phyloP scores from a whole-genome alignment of 2,888 invertebrate genomes.

The Autographa gamma region DNA sequence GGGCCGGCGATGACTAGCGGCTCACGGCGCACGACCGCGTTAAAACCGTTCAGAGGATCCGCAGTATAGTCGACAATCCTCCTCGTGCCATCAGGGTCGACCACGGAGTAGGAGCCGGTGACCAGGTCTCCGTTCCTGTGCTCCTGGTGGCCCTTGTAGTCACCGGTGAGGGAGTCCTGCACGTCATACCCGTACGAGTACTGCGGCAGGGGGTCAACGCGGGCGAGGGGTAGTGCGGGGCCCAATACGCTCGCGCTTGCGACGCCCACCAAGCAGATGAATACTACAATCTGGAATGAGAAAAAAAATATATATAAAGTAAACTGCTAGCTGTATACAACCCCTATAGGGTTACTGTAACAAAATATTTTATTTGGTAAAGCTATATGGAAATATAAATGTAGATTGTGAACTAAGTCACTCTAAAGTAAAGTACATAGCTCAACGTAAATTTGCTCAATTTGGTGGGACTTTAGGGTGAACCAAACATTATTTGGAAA shows the following conservation, averaged over 20 bases:
- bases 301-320: constrained; percentile 3
- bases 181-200: constrained; percentile 90
- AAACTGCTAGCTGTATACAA: too few relatives aligned
- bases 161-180: constrained; percentile 89
- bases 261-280: constrained; percentile 80
- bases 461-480: too few relatives aligned
- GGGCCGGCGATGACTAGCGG: constrained; percentile 76
- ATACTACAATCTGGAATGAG: constrained; percentile 82
- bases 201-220: constrained; percentile 85
- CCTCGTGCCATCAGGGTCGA: constrained; percentile 88
- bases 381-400: too few relatives aligned
- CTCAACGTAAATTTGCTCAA: background rate
- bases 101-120: constrained; percentile 87
- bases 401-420: too few relatives aligned
- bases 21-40: constrained; percentile 88
- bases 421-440: background rate
- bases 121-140: constrained; percentile 88
- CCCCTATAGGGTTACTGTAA: too few relatives aligned
- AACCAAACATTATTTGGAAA: too few relatives aligned
- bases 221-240: constrained; percentile 73
- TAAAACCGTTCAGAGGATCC: constrained; percentile 88
- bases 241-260: constrained; percentile 79
- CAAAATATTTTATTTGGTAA: too few relatives aligned
- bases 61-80: constrained; percentile 89
- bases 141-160: constrained; percentile 89